Conservation (phyloP, 1,140 invertebrate genomes). For the Nautilus pompilius region DNA sequence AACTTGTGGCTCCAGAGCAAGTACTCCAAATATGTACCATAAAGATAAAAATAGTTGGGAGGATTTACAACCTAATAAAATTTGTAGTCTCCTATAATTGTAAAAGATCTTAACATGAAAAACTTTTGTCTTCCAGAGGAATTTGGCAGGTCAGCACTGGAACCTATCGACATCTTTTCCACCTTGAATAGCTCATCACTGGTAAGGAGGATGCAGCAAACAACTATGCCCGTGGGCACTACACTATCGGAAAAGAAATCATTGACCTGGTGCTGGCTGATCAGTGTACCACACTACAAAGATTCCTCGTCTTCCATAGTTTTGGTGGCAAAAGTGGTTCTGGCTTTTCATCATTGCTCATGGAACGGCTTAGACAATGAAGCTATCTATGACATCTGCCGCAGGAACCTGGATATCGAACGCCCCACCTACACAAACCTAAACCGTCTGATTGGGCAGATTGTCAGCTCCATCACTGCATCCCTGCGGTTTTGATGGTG, state of each 20-base stretch:
- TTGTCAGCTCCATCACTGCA: conserved; percentile 64
- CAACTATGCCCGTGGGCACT: conserved; percentile 10
- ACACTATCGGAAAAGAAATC: conserved; percentile 50
- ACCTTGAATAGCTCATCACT: neutral
- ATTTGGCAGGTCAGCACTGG: neutral
- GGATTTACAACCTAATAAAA: too few species aligned
- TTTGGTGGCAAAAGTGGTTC: conserved; percentile 71
- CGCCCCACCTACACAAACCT: conserved; percentile 73
- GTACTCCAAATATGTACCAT: too few species aligned
- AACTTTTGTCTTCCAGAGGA: too few species aligned
- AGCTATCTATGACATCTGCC: conserved; percentile 52
- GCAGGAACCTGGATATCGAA: conserved; percentile 68
- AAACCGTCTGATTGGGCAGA: conserved; percentile 55
- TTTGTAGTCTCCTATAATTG: too few species aligned
- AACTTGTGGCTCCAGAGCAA: too few species aligned
- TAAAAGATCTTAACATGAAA: too few species aligned
- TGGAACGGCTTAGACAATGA: conserved; percentile 69
- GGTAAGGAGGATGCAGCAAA: neutral
- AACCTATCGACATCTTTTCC: neutral
- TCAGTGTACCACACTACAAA: conserved; percentile 25
- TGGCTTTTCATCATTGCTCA: conserved; percentile 77
- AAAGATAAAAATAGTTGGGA: too few species aligned
- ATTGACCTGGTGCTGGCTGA: conserved; percentile 46
- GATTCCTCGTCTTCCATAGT: conserved; percentile 21
- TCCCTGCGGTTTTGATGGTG: conserved; percentile 71